Percentiles rank a stretch among this genome's conserved stretches.
Conservation (phyloP, 2,797 vertebrate genomes). For the Paratrypauchen microcephalus region DNA sequence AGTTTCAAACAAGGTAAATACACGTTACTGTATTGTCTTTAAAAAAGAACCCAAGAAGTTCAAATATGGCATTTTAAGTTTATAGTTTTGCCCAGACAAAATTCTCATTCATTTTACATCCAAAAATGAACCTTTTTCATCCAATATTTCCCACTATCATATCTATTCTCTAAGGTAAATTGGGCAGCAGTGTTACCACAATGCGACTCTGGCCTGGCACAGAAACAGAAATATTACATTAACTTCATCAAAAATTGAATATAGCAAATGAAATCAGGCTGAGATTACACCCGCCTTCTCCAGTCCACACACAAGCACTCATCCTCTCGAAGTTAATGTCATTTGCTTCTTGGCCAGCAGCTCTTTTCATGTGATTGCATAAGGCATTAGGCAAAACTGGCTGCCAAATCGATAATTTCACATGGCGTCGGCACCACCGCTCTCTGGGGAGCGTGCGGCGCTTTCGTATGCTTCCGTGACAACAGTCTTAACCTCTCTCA, state of each 20-base stretch:
- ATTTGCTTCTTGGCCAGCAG: conserved; percentile 69
- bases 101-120: background rate
- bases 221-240: conserved; percentile 68
- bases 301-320: conserved; percentile 26
- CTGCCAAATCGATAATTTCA: conserved; percentile 69
- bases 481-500: conserved; percentile 35
- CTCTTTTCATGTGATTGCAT: conserved; percentile 69
- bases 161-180: conserved; percentile 22
- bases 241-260: conserved; percentile 73
- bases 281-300: conserved; percentile 54
- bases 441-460: conserved; percentile 40
- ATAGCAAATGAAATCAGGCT: conserved; percentile 66
- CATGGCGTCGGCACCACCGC: conserved; percentile 41
- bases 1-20: no score
- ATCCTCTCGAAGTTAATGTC: conserved; percentile 70
- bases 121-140: background rate
- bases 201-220: conserved; percentile 28
- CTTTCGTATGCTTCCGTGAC: conserved; percentile 36
- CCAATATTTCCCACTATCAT: background rate
- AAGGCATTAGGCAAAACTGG: conserved; percentile 66
- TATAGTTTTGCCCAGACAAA: background rate
- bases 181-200: conserved; percentile 32
- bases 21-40: no score
- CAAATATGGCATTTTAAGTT: no score
- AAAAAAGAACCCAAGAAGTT: no score